These are phyloP conservation scores for Holotrichia oblita DNA, from an alignment of 1,140 invertebrate species.

Conservation along the genomic window DNA sequence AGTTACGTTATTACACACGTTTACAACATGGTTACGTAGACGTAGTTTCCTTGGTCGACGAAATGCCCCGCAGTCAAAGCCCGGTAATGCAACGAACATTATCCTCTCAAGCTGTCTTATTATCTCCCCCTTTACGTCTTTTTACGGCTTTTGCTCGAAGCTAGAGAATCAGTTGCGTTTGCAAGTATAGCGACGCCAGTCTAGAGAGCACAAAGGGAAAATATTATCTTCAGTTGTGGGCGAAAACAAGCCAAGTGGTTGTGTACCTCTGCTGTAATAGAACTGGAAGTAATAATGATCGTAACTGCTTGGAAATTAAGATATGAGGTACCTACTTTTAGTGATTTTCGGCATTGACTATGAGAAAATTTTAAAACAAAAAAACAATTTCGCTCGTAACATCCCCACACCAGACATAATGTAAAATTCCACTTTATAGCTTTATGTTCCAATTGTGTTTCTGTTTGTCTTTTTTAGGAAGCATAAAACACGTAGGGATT, in stretches of 20 bases:
- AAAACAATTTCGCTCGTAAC: no score
- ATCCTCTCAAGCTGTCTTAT: constrained; percentile 16
- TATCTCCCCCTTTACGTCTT: constrained; percentile 1
- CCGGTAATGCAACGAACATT: not conserved
- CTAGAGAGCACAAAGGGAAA: not conserved
- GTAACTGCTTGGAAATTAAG: not conserved
- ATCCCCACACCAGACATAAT: no score
- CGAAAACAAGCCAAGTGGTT: not conserved
- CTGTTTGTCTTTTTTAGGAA: no score
- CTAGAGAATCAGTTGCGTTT: not conserved
- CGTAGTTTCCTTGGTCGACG: not conserved
- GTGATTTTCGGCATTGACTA: no score
- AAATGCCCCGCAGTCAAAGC: not conserved
- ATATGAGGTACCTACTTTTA: no score
- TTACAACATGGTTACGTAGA: not conserved
- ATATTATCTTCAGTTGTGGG: not conserved
- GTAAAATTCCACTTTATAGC: no score
- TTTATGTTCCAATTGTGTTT: no score
- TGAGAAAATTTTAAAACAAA: no score
- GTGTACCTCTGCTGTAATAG: not conserved
- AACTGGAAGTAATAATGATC: not conserved
- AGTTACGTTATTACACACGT: not conserved
- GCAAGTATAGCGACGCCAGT: not conserved
- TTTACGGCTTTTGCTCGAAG: not conserved
- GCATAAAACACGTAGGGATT: no score